phyloP scores from a whole-genome alignment of 2,888 invertebrate species.

The Anoplius nigerrimus region DNA sequence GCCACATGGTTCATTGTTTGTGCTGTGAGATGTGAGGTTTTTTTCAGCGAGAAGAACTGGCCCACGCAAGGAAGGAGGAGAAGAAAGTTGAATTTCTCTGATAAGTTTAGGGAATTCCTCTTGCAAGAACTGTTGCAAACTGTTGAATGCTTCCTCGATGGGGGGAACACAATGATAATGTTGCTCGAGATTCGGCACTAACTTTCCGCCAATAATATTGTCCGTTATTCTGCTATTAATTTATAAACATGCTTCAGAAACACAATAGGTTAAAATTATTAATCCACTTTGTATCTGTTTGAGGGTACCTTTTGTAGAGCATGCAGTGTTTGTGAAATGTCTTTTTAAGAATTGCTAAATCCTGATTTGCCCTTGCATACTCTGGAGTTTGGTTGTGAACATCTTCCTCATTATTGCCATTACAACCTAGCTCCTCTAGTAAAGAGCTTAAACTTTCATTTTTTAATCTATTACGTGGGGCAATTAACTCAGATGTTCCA shows the following conservation, averaged over 20 bases:
- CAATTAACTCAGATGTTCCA: constrained; percentile 78
- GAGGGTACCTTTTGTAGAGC: constrained; percentile 65
- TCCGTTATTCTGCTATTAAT: constrained; percentile 63
- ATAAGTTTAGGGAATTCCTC: constrained; percentile 71
- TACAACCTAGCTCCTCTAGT: constrained; percentile 60
- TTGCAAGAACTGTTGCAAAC: constrained; percentile 71
- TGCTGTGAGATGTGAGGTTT: constrained; percentile 18
- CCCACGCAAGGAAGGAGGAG: constrained; percentile 45
- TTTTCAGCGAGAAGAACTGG: constrained; percentile 24
- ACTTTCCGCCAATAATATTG: constrained; percentile 67
- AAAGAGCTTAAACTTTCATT: constrained; percentile 65
- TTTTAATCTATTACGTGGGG: constrained; percentile 61
- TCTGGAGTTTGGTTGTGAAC: constrained; percentile 69
- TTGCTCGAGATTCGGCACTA: constrained; percentile 65
- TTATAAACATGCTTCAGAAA: not conserved
- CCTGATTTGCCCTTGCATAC: constrained; percentile 63
- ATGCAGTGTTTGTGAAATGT: constrained; percentile 66
- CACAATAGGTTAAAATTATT: too few species aligned
- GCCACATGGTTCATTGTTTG: constrained; percentile 58
- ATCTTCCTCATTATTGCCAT: constrained; percentile 58
- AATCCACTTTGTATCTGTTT: not conserved
- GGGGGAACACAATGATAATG: constrained; percentile 70
- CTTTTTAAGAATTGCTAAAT: constrained; percentile 64
- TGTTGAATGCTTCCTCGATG: constrained; percentile 70
- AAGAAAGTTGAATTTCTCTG: constrained; percentile 66